Evolutionary conservation across 23 tunicate genomes (phyloP).

Genomic region (Phallusia fumigata): DNA sequence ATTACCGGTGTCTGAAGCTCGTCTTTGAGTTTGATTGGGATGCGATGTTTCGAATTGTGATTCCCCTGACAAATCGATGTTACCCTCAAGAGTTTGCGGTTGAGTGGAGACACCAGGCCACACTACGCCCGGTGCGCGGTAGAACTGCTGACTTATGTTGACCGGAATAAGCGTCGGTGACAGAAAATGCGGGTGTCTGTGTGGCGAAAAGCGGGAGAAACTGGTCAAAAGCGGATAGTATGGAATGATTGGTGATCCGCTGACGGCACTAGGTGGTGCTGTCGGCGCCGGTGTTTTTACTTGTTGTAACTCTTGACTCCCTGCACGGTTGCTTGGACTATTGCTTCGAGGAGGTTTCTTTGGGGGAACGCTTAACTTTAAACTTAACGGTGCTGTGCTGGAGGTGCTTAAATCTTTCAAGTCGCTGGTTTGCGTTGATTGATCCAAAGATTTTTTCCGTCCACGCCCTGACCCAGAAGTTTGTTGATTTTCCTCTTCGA

Average conservation of each 20-base stretch:
- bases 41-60: neutral
- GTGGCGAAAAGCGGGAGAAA: slow-evolving; percentile 27
- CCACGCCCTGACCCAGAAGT: neutral
- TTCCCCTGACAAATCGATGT: neutral
- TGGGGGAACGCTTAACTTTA: slow-evolving; percentile 41
- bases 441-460: slow-evolving; percentile 11
- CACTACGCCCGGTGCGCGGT: slow-evolving; percentile 6
- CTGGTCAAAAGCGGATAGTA: slow-evolving; percentile 32
- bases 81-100: neutral
- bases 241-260: slow-evolving; percentile 15
- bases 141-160: slow-evolving; percentile 18
- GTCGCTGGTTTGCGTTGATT: slow-evolving; percentile 13
- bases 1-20: neutral
- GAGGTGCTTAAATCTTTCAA: neutral
- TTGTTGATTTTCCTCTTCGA: neutral
- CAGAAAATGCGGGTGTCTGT: slow-evolving; percentile 28
- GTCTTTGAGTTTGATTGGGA: neutral
- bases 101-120: neutral
- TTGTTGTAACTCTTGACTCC: neutral
- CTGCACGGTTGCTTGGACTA: slow-evolving; percentile 21
- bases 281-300: neutral
- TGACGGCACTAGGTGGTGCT: neutral
- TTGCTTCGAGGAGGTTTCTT: slow-evolving; percentile 57
- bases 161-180: slow-evolving; percentile 33
- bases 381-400: neutral